Evolutionary conservation across 2,888 invertebrate genomes (phyloP).

Genomic region (Dynastes grantii): DNA sequence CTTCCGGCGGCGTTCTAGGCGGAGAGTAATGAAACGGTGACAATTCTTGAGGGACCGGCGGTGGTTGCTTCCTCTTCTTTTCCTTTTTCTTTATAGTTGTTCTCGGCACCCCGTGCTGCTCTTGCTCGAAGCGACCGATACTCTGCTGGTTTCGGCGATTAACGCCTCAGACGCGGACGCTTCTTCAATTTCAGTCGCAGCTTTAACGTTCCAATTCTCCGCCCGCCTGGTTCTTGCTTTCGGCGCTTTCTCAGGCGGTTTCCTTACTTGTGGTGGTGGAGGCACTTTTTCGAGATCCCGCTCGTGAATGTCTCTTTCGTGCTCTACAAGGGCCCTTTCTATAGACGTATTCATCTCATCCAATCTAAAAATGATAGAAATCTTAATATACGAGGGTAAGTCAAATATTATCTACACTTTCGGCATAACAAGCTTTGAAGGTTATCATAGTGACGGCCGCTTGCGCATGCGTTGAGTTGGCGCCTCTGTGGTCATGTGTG

Average conservation of each 20-base stretch:
- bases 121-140: constrained; percentile 52
- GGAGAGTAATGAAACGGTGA: constrained; percentile 58
- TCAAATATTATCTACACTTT: too few species aligned
- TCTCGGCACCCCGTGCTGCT: constrained; percentile 46
- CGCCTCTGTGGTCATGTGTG: too few species aligned
- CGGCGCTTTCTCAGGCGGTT: neutral
- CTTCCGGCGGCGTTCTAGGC: constrained; percentile 49
- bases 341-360: constrained; percentile 64
- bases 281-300: constrained; percentile 54
- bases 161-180: constrained; percentile 50
- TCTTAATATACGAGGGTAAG: too few species aligned
- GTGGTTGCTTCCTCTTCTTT: constrained; percentile 37
- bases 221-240: constrained; percentile 19
- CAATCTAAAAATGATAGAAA: constrained; percentile 55
- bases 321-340: constrained; percentile 63
- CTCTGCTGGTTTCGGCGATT: constrained; percentile 57
- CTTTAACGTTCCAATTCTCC: constrained; percentile 57
- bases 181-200: constrained; percentile 56
- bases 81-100: neutral
- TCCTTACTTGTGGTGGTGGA: constrained; percentile 33
- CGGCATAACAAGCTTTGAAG: too few species aligned
- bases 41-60: constrained; percentile 37
- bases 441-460: too few species aligned
- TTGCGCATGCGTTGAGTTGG: too few species aligned
- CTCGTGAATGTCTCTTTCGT: constrained; percentile 60